Conservation (phyloP, 2,888 invertebrate genomes). For the Axea sp. region DNA sequence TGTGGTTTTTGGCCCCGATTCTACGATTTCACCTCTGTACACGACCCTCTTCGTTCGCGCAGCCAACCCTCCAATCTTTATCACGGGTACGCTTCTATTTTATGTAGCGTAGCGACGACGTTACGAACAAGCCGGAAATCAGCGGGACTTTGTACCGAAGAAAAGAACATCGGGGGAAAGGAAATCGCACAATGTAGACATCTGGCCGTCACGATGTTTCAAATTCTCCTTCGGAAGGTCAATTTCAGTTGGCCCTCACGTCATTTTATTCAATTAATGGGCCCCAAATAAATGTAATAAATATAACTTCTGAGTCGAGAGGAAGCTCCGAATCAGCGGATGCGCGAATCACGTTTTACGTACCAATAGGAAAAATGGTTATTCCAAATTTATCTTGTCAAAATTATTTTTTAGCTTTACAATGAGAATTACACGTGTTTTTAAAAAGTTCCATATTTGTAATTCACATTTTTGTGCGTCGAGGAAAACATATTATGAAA, state of each 20-base stretch:
- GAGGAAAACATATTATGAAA: too few relatives aligned
- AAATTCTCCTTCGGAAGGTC: slow-evolving; percentile 17
- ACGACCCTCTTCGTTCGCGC: slow-evolving; percentile 21
- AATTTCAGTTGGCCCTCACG: slow-evolving; percentile 21
- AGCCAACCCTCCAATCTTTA: slow-evolving; percentile 53
- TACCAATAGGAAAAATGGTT: too few relatives aligned
- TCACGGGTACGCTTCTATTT: slow-evolving; percentile 39
- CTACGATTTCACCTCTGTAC: slow-evolving; percentile 14
- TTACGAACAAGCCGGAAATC: slow-evolving; percentile 45
- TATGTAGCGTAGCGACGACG: slow-evolving; percentile 26
- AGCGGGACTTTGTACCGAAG: slow-evolving; percentile 38
- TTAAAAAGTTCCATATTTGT: too few relatives aligned
- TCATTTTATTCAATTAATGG: slow-evolving; percentile 37
- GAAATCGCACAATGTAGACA: slow-evolving; percentile 42
- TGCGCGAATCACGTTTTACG: too few relatives aligned
- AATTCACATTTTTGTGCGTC: too few relatives aligned
- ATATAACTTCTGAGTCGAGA: too few relatives aligned
- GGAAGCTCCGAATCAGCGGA: too few relatives aligned
- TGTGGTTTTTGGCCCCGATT: slow-evolving; percentile 62
- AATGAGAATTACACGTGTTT: too few relatives aligned
- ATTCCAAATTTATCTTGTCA: too few relatives aligned
- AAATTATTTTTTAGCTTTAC: too few relatives aligned
- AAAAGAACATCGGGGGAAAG: slow-evolving; percentile 43
- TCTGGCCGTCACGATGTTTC: slow-evolving; percentile 22
- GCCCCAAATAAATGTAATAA: slow-evolving; percentile 13